Evolutionary conservation across 1,140 invertebrate species (phyloP).

Genomic region (Pararge aegeria): DNA sequence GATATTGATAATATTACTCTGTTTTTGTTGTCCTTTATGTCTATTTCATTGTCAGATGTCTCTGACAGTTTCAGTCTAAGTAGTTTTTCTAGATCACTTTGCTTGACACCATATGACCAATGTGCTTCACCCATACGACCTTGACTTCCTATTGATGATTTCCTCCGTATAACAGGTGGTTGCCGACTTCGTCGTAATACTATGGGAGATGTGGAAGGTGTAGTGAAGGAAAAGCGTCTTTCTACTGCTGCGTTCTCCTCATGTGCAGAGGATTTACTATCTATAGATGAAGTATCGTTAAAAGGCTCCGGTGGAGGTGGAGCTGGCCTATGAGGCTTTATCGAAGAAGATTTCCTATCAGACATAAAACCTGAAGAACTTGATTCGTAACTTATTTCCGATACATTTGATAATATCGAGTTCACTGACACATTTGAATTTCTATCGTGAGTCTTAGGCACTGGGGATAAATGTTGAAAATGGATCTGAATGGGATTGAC

Average conservation of each 20-base stretch:
- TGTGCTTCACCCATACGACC: conserved; percentile 56
- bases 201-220: conserved; percentile 61
- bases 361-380: conserved; percentile 71
- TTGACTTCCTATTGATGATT: conserved; percentile 55
- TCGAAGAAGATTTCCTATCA: conserved; percentile 56
- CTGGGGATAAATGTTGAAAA: conserved; percentile 59
- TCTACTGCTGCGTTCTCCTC: conserved; percentile 43
- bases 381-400: conserved; percentile 67
- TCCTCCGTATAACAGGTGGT: conserved; percentile 67
- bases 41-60: conserved; percentile 63
- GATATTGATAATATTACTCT: conserved; percentile 28
- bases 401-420: conserved; percentile 70
- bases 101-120: conserved; percentile 73
- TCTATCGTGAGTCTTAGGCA: conserved; percentile 59
- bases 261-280: conserved; percentile 48
- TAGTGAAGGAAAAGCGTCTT: conserved; percentile 53
- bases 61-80: conserved; percentile 65
- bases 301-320: conserved; percentile 66
- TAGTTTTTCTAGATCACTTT: conserved; percentile 70
- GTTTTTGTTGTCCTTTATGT: conserved; percentile 35
- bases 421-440: conserved; percentile 72
- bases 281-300: conserved; percentile 51
- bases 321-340: conserved; percentile 62
- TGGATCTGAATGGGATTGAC: conserved; percentile 61
- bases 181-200: conserved; percentile 57